phyloP scores from a whole-genome alignment of 2,113 vertebrate genomes.

The Pluvialis apricaria region DNA sequence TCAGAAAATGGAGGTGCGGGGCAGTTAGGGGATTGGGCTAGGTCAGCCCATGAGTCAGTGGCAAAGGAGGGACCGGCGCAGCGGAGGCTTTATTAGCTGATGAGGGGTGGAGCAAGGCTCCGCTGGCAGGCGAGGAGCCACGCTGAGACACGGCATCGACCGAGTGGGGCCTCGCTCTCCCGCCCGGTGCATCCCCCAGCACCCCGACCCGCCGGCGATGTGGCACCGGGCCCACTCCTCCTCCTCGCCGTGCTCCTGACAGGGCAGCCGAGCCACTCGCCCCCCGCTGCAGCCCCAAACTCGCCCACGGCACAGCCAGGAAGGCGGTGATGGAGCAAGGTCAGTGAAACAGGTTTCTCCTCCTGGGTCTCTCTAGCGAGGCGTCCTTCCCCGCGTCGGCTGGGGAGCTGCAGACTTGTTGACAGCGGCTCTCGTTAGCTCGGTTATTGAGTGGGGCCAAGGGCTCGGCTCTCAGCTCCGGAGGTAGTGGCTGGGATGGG shows the following conservation, averaged over 20 bases:
- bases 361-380: not conserved
- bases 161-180: not conserved
- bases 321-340: constrained; percentile 65
- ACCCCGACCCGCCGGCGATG: not conserved
- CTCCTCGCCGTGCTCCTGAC: not conserved
- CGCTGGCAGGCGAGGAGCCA: constrained; percentile 2
- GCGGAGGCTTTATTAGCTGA: constrained; percentile 44
- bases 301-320: not conserved
- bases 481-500: not conserved
- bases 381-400: not conserved
- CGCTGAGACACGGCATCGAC: not conserved
- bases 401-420: not conserved
- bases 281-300: not conserved
- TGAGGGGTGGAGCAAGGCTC: constrained; percentile 51
- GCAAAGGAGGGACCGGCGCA: constrained; percentile 31
- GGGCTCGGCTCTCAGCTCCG: not conserved
- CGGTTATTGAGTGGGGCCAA: not conserved
- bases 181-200: not conserved
- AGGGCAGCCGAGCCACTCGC: not conserved
- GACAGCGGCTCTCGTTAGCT: constrained; percentile 45
- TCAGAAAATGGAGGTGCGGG: constrained; percentile 17
- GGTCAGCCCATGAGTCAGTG: constrained; percentile 44
- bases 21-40: constrained; percentile 13
- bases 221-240: not conserved
- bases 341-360: constrained; percentile 64